These are phyloP conservation scores for Slavum lentiscoides DNA, from an alignment of 2,888 invertebrate species.

Conservation along the genomic window DNA sequence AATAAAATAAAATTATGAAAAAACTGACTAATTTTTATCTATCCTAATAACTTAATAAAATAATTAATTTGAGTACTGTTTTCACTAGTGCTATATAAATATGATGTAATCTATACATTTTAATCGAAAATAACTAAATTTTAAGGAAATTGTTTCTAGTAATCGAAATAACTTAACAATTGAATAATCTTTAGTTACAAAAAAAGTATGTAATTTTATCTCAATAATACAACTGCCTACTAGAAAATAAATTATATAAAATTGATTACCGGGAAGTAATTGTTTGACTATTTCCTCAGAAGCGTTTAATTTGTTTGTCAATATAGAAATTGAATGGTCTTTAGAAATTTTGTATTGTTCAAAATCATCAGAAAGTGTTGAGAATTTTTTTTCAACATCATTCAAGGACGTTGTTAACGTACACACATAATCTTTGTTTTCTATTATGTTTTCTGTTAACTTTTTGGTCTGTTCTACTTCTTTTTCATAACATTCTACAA, in stretches of 20 bases:
- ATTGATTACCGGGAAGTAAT: conserved; percentile 32
- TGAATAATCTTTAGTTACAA: no score
- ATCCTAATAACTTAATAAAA: no score
- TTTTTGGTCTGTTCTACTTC: conserved; percentile 14
- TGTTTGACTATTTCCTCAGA: conserved; percentile 47
- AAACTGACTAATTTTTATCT: no score
- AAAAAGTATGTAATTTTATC: no score
- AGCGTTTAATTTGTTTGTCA: conserved; percentile 33
- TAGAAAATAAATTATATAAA: not conserved
- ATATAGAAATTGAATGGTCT: not conserved
- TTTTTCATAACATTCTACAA: conserved; percentile 38
- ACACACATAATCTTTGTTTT: conserved; percentile 30
- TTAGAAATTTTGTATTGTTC: conserved; percentile 22
- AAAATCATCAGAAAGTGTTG: conserved; percentile 9
- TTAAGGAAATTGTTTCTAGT: no score
- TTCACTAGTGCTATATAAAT: no score
- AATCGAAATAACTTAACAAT: no score
- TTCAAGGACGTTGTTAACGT: conserved; percentile 1
- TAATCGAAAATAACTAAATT: no score
- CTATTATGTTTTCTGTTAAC: conserved; percentile 17
- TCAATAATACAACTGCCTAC: no score
- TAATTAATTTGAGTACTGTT: no score
- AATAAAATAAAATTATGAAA: no score
- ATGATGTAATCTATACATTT: no score
- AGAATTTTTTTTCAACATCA: not conserved